Evolutionary conservation across 2,797 vertebrate genomes (phyloP), one percentile per base, ranked within the genome.

Genomic region (Neosilurus hyrtlii): DNA sequence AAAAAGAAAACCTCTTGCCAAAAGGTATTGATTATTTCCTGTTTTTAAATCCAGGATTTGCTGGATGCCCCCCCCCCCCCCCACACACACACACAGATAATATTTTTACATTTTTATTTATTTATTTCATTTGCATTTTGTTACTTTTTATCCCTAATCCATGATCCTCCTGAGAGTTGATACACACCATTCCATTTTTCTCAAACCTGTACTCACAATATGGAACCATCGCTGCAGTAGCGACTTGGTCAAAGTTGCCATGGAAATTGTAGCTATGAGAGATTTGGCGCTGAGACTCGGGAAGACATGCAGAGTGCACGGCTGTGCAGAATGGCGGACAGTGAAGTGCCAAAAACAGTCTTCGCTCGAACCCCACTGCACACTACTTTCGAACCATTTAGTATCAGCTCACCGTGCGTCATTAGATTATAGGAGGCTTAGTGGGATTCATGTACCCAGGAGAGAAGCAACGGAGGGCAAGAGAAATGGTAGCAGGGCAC

Each of bases 231-330:
- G 81, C 85, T 77, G 63, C 81, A 72, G 61, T 71, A 80, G 79
- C 57, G 84, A 85, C 86, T 83, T 80, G 83, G 79, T 87, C 84
- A 83, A 81, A 66, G 93, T 93, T 93, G 89, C 92, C 91, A 93
- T 93, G 92, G 89, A 83, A 87, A 87, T 87, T 79, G 86, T 87
- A 87, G 76, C 88, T 81, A 86, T 79, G 84, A 88, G 75, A 86
- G 86, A 80, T 87, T 87, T 63, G 63, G 80, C 81, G 66, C 83
- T 65, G 80, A 83, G 74, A 74, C 65, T 49, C 52, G 10, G 49
- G 77, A 79, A 26, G 63, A 79, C 84, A 79, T 77, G 68, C 43
- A 18, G 70, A 75, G 71, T 26, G 76, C 62, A 20, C 52, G 54
- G 81, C 54, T 79, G 62, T 75, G 76, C 67, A 49, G 59, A 73